Evolutionary conservation across 1,140 invertebrate species (phyloP).

Genomic region (Dermatophagoides farinae): DNA sequence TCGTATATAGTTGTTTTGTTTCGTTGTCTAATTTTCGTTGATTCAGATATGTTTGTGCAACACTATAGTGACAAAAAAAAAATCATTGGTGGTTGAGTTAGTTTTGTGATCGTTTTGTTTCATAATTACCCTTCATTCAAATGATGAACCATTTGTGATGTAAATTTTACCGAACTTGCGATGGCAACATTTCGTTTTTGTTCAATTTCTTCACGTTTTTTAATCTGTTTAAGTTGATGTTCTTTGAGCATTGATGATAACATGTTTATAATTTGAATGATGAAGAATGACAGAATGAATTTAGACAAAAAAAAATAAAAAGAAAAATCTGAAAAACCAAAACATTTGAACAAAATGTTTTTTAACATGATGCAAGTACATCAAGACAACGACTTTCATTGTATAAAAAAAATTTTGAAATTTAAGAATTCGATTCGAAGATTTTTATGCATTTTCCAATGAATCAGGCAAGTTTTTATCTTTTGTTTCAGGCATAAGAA

Average conservation of each 20-base stretch:
- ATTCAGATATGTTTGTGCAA: conserved; percentile 92
- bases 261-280: conserved; percentile 23
- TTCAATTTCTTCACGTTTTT: conserved; percentile 47
- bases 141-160: conserved; percentile 83
- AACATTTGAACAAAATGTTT: too few relatives aligned
- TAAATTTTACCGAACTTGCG: conserved; percentile 67
- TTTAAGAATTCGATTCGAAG: too few relatives aligned
- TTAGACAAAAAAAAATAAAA: too few relatives aligned
- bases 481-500: conserved; percentile 64
- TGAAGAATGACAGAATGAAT: not conserved
- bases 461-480: conserved; percentile 62
- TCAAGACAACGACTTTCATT: too few relatives aligned
- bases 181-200: conserved; percentile 79
- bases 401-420: too few relatives aligned
- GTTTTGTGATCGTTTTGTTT: too few relatives aligned
- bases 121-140: conserved; percentile 74
- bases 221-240: conserved; percentile 52
- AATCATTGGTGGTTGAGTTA: too few relatives aligned
- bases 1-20: conserved; percentile 83
- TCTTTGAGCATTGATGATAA: conserved; percentile 66
- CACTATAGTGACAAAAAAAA: conserved; percentile 31
- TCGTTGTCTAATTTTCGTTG: conserved; percentile 91
- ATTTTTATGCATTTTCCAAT: conserved; percentile 32
- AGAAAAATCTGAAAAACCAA: too few relatives aligned
- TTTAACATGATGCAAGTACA: too few relatives aligned